Conservation (phyloP, 2,113 vertebrate genomes). For the Toxotes jaculatrix region DNA sequence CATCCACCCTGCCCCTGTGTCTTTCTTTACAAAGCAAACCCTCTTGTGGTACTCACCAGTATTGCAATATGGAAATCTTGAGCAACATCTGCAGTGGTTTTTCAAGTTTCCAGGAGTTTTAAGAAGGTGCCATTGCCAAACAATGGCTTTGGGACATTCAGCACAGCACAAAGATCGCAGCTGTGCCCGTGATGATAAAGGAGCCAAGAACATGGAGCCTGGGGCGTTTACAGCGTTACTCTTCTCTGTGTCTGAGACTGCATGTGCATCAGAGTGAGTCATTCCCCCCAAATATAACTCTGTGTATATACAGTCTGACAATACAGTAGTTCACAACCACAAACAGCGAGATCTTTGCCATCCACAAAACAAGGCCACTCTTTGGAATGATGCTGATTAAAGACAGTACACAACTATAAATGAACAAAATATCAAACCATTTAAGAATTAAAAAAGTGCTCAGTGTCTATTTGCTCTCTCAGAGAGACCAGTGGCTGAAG, state of each 20-base stretch:
- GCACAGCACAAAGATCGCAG: conserved; percentile 33
- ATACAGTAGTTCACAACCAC: conserved; percentile 42
- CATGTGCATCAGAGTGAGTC: conserved; percentile 57
- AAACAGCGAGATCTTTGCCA: conserved; percentile 32
- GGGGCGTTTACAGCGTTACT: conserved; percentile 39
- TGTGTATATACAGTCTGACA: conserved; percentile 43
- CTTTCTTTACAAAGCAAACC: conserved; percentile 43
- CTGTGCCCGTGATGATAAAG: conserved; percentile 35
- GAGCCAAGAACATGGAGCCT: conserved; percentile 17
- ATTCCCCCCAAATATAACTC: conserved; percentile 61
- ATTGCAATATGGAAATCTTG: conserved; percentile 69
- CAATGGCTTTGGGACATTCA: conserved; percentile 59
- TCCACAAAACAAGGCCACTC: conserved; percentile 69
- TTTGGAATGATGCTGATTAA: conserved; percentile 83
- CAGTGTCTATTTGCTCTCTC: conserved; percentile 75
- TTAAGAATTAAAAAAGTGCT: conserved; percentile 75
- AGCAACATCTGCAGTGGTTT: conserved; percentile 53
- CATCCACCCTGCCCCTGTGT: not conserved
- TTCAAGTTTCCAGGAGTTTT: conserved; percentile 81
- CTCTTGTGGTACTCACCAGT: conserved; percentile 60
- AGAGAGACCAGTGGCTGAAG: conserved; percentile 64
- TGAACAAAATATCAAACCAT: conserved; percentile 54
- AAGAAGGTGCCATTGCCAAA: conserved; percentile 60
- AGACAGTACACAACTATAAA: conserved; percentile 61
- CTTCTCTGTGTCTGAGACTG: conserved; percentile 38